phyloP scores from a whole-genome alignment of 1,140 invertebrate species.

The Platorchestia sp. region DNA sequence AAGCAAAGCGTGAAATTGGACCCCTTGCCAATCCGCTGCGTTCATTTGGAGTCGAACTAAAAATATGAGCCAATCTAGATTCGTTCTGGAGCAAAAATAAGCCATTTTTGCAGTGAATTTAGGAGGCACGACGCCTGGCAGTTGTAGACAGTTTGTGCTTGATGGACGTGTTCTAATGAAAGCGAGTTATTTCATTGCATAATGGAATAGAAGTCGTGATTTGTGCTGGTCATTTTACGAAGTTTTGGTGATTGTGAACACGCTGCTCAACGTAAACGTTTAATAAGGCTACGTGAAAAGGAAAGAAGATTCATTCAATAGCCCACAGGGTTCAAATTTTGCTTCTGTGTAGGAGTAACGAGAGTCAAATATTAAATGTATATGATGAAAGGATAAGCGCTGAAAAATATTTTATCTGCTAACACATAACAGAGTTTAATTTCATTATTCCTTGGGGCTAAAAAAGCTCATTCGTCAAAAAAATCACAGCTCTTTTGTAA shows the following conservation, averaged over 20 bases:
- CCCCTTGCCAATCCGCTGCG: neutral
- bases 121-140: neutral
- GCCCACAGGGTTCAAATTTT: neutral
- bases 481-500: too few species aligned
- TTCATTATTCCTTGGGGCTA: too few species aligned
- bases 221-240: neutral
- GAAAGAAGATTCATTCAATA: neutral
- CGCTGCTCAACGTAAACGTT: neutral
- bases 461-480: too few species aligned
- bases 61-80: neutral
- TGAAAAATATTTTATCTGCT: too few species aligned
- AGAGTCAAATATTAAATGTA: too few species aligned
- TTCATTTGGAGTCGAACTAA: neutral
- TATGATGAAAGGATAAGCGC: too few species aligned
- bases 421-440: too few species aligned
- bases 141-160: neutral
- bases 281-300: neutral
- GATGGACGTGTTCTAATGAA: constrained; percentile 1
- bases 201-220: neutral
- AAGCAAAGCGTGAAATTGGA: neutral
- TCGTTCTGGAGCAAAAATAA: neutral
- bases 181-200: neutral
- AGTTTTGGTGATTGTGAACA: neutral
- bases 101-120: neutral
- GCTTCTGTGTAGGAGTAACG: too few species aligned